Percentiles rank a stretch among this genome's conserved stretches.
phyloP scores from a whole-genome alignment of 2,113 vertebrate species.

The Terrapene triunguis region DNA sequence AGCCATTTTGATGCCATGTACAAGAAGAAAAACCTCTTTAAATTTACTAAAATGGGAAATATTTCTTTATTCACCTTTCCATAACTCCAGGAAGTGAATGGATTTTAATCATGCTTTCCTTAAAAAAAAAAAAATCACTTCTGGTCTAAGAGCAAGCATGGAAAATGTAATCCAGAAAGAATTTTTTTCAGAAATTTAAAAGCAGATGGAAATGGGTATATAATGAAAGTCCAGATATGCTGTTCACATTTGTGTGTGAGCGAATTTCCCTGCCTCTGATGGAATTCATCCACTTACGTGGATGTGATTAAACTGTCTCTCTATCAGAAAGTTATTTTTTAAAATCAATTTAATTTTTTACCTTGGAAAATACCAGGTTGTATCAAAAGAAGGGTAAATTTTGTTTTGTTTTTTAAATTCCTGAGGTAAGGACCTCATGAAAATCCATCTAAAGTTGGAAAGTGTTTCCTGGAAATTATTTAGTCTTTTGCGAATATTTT shows the following conservation, averaged over 20 bases:
- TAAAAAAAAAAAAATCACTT: not conserved
- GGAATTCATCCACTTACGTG: not conserved
- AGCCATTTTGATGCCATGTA: not conserved
- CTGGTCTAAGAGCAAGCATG: not conserved
- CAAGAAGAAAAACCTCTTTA: not conserved
- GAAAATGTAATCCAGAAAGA: not conserved
- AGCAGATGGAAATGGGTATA: not conserved
- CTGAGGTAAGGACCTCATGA: not conserved
- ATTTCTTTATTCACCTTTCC: not conserved
- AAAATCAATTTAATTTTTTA: not conserved
- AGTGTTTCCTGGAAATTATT: not conserved
- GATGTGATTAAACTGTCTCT: not conserved
- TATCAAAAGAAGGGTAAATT: not conserved
- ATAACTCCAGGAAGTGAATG: not conserved
- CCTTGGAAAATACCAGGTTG: not conserved
- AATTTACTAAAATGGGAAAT: not conserved
- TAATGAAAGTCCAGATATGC: not conserved
- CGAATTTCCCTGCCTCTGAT: not conserved
- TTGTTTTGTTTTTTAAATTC: conserved; percentile 24
- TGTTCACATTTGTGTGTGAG: not conserved
- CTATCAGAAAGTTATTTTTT: not conserved
- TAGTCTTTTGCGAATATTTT: not conserved
- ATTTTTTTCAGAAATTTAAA: not conserved
- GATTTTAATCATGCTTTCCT: not conserved
- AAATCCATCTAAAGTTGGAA: not conserved